Evolutionary conservation across 2,797 vertebrate species (phyloP).

Genomic region (Halcyon smyrnensis): DNA sequence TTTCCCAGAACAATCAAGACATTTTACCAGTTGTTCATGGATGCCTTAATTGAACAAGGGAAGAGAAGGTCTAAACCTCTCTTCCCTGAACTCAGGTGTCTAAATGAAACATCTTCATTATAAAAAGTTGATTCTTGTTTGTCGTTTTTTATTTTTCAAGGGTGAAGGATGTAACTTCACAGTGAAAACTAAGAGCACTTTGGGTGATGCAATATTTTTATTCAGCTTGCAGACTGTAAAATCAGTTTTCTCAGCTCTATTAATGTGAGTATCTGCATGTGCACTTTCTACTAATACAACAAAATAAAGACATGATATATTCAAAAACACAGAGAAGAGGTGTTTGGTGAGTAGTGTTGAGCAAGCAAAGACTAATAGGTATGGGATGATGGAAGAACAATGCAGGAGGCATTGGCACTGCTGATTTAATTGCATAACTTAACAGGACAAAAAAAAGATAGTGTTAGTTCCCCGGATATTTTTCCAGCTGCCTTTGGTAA

Average conservation of each 20-base stretch:
- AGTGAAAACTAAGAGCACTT: neutral
- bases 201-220: neutral
- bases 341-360: neutral
- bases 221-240: neutral
- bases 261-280: neutral
- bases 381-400: neutral
- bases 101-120: neutral
- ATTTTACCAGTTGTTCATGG: neutral
- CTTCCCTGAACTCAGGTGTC: neutral
- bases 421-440: neutral
- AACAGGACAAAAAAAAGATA: neutral
- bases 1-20: neutral
- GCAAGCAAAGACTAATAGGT: neutral
- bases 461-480: neutral
- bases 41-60: neutral
- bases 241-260: neutral
- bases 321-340: neutral
- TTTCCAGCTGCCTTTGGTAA: neutral
- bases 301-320: neutral
- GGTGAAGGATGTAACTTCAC: neutral
- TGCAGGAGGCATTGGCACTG: neutral
- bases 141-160: neutral
- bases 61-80: neutral
- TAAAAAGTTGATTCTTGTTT: neutral
- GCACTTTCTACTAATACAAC: neutral